Evolutionary conservation across 2,888 invertebrate species (phyloP).

Genomic region (Mythimna loreyi): DNA sequence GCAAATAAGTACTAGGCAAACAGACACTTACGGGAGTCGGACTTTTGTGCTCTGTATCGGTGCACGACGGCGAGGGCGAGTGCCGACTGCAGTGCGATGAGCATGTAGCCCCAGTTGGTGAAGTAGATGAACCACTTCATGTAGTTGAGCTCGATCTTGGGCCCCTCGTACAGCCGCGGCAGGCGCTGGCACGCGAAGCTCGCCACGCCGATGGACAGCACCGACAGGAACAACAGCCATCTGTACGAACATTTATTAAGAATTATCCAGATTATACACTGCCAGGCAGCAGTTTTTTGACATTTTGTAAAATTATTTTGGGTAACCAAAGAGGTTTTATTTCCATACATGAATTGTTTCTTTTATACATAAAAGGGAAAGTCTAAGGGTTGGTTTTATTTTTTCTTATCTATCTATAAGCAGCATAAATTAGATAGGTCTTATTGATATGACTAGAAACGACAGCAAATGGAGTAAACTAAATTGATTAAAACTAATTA

Average conservation of each 20-base stretch:
- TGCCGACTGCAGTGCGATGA: slow-evolving; percentile 91
- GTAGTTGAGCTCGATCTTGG: slow-evolving; percentile 82
- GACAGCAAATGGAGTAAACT: no score
- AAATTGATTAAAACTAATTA: no score
- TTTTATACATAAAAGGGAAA: background rate
- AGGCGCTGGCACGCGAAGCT: slow-evolving; percentile 85
- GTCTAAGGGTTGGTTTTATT: background rate
- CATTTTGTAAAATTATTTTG: no score
- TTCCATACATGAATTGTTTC: background rate
- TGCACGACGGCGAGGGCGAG: slow-evolving; percentile 89
- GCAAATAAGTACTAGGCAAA: slow-evolving; percentile 2
- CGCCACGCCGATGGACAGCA: slow-evolving; percentile 85
- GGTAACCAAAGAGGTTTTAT: background rate
- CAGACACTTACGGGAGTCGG: slow-evolving; percentile 77
- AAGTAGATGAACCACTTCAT: slow-evolving; percentile 94
- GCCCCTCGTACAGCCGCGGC: slow-evolving; percentile 79
- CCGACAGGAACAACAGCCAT: slow-evolving; percentile 89
- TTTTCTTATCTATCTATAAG: background rate
- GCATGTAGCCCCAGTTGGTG: slow-evolving; percentile 93
- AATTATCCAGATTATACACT: background rate
- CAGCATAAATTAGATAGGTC: no score
- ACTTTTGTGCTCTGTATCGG: slow-evolving; percentile 81
- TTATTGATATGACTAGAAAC: no score
- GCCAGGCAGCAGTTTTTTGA: no score
- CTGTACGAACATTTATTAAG: slow-evolving; percentile 70